Percentiles rank a stretch among this genome's conserved stretches.
Evolutionary conservation across 2,888 invertebrate genomes (phyloP).

Genomic region (Folsomia manolachei): DNA sequence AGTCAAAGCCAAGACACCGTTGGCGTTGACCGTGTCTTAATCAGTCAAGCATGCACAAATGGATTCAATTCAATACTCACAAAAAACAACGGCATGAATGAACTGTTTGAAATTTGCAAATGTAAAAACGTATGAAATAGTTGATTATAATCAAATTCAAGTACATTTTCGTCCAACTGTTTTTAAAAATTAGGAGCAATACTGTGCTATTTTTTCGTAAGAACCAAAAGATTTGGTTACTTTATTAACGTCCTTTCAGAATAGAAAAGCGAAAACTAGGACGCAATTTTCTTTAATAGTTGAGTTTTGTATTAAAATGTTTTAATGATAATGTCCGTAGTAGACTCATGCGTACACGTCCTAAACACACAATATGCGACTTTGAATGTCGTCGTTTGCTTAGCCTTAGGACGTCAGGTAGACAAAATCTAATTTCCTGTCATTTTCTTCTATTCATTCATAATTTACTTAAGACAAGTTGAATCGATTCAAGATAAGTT

Average conservation of each 20-base stretch:
- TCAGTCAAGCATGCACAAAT: too few species aligned
- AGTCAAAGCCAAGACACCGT: too few species aligned
- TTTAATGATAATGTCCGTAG: not conserved
- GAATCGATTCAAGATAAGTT: not conserved
- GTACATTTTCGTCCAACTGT: not conserved
- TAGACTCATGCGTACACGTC: not conserved
- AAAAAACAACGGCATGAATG: too few species aligned
- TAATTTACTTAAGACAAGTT: not conserved
- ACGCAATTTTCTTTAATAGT: not conserved
- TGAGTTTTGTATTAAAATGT: not conserved
- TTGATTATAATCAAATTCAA: too few species aligned
- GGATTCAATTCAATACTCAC: too few species aligned
- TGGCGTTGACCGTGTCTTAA: too few species aligned
- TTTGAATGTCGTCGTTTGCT: not conserved
- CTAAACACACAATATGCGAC: not conserved
- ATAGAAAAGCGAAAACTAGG: not conserved
- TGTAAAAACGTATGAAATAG: too few species aligned
- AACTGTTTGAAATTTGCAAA: too few species aligned
- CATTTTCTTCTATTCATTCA: constrained; percentile 7
- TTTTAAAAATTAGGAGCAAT: not conserved
- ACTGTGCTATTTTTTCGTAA: too few species aligned
- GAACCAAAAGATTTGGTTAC: too few species aligned
- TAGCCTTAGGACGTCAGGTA: not conserved
- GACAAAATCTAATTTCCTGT: constrained; percentile 2
- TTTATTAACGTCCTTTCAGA: not conserved